Percentiles rank a stretch among this genome's conserved stretches.
phyloP scores from a whole-genome alignment of 2,113 vertebrate genomes.

The Tretioscincus oriximinensis region DNA sequence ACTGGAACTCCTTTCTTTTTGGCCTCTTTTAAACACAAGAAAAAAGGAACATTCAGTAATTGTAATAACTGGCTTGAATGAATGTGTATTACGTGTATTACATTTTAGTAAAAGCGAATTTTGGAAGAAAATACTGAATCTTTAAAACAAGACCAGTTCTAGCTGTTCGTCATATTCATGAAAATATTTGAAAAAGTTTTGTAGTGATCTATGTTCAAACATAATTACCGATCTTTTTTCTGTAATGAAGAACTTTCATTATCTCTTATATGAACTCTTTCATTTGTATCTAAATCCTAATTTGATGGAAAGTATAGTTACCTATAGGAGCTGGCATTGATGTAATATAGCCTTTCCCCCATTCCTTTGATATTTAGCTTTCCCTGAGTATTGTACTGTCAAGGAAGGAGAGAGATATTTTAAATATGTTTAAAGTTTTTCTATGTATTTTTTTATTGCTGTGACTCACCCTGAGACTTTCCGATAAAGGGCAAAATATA shows the following conservation, averaged over 20 bases:
- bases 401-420: too few species aligned
- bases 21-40: neutral
- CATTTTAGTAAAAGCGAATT: neutral
- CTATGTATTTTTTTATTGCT: too few species aligned
- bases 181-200: neutral
- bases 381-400: too few species aligned
- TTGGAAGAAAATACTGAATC: neutral
- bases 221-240: neutral
- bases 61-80: neutral
- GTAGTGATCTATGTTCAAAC: neutral
- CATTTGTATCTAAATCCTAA: neutral
- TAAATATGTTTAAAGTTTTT: too few species aligned
- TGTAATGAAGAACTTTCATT: neutral
- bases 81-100: neutral
- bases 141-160: too few species aligned
- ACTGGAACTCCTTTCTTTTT: neutral
- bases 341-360: neutral
- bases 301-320: neutral
- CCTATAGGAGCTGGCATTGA: neutral
- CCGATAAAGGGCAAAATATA: too few species aligned
- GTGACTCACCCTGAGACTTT: too few species aligned
- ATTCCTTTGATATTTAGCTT: too few species aligned
- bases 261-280: neutral
- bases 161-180: neutral
- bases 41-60: conserved; percentile 6